Conservation (phyloP, 2,113 vertebrate species). For the Coracopsis vasa region DNA sequence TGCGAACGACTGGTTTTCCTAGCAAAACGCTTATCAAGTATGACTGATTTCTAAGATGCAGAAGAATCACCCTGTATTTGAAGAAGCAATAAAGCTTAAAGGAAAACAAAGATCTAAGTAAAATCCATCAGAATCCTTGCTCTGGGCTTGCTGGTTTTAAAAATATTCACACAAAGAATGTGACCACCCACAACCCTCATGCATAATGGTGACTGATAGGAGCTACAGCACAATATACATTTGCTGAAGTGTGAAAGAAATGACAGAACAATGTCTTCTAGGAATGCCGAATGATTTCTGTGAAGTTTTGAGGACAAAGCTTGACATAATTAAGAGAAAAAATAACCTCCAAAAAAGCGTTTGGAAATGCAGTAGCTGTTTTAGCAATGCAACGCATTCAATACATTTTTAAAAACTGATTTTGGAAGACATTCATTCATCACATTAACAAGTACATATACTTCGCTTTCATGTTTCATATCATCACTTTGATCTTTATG, state of each 20-base stretch:
- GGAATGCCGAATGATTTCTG: background rate
- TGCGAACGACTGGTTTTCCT: background rate
- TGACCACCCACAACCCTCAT: conserved; percentile 49
- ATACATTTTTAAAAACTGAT: background rate
- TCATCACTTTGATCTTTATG: background rate
- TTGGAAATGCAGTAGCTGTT: background rate
- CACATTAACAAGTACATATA: background rate
- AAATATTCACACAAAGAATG: conserved; percentile 30
- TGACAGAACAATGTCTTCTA: background rate
- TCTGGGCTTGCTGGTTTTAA: background rate
- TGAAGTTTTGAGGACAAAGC: conserved; percentile 12
- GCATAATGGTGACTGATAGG: conserved; percentile 10
- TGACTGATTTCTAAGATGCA: background rate
- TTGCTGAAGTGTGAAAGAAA: conserved; percentile 49
- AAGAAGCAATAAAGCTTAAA: background rate
- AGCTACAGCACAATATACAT: conserved; percentile 45
- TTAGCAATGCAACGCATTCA: background rate
- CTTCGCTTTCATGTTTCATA: background rate
- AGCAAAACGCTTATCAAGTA: background rate
- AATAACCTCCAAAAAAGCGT: background rate
- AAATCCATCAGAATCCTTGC: background rate
- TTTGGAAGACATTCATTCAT: background rate
- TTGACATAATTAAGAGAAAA: background rate
- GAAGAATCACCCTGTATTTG: background rate
- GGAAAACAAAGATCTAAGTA: background rate